Evolutionary conservation across 1,140 invertebrate genomes (phyloP).

Genomic region (Ectropis grisescens): DNA sequence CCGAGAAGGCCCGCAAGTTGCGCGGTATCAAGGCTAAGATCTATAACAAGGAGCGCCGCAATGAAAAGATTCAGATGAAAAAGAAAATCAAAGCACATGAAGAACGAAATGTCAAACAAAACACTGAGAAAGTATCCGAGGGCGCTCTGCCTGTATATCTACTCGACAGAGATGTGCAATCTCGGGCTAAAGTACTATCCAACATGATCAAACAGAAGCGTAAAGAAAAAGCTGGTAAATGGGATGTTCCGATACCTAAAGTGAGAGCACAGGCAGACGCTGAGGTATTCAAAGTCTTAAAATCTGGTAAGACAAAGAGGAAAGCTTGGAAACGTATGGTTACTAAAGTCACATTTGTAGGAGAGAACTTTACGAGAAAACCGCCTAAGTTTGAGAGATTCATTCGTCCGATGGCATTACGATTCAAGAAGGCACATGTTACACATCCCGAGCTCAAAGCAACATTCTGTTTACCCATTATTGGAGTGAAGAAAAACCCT

Average conservation of each 20-base stretch:
- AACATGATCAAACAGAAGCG: slow-evolving; percentile 99
- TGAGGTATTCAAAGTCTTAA: slow-evolving; percentile 97
- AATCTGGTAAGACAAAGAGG: slow-evolving; percentile 93
- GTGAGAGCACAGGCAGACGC: slow-evolving; percentile 97
- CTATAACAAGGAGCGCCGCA: slow-evolving; percentile 95
- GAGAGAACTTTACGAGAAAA: slow-evolving; percentile 98
- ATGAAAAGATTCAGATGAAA: slow-evolving; percentile 99
- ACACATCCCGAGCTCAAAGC: slow-evolving; percentile 99
- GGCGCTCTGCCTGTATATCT: slow-evolving; percentile 97
- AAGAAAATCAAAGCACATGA: slow-evolving; percentile 96
- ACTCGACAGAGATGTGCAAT: slow-evolving; percentile 96
- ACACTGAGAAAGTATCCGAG: slow-evolving; percentile 85
- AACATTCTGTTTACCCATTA: slow-evolving; percentile 98
- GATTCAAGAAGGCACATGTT: slow-evolving; percentile 98
- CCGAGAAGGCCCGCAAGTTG: slow-evolving; percentile 91
- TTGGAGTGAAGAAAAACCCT: slow-evolving; percentile 99
- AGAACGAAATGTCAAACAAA: slow-evolving; percentile 90
- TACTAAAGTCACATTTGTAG: slow-evolving; percentile 98
- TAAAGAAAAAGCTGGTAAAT: slow-evolving; percentile 99
- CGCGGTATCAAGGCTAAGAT: slow-evolving; percentile 98
- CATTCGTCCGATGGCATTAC: slow-evolving; percentile 96
- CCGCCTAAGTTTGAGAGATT: slow-evolving; percentile 99
- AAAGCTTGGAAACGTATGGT: slow-evolving; percentile 99
- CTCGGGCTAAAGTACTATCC: slow-evolving; percentile 94
- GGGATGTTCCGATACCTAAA: slow-evolving; percentile 99